These are phyloP conservation scores for Drosophila erecta DNA, from an alignment of 1,140 invertebrate species.

Conservation along the genomic window DNA sequence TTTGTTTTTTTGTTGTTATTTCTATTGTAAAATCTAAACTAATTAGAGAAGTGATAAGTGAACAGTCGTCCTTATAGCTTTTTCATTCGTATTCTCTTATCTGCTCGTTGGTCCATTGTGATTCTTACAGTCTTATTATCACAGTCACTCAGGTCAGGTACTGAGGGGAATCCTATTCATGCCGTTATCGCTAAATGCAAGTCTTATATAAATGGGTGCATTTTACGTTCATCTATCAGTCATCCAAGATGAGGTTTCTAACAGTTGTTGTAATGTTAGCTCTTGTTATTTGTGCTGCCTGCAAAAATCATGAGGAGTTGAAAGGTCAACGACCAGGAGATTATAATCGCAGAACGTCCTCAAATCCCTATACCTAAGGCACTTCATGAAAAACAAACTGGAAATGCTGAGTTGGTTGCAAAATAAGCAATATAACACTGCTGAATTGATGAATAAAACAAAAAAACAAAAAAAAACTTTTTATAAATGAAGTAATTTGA, in stretches of 20 bases:
- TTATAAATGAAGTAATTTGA: neutral
- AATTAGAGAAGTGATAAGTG: no score
- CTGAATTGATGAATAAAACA: neutral
- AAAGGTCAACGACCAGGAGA: constrained; percentile 20
- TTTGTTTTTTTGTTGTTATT: no score
- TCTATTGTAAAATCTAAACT: no score
- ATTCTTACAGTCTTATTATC: neutral
- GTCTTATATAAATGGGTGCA: neutral
- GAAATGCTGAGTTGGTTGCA: neutral
- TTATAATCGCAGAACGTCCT: constrained; percentile 14
- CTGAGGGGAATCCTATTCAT: neutral
- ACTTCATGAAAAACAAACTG: neutral
- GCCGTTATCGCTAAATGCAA: neutral
- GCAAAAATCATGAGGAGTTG: constrained; percentile 40
- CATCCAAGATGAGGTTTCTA: constrained; percentile 47
- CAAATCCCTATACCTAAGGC: neutral
- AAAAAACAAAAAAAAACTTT: neutral
- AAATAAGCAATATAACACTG: no score
- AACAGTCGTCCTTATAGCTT: neutral
- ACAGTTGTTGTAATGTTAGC: constrained; percentile 28
- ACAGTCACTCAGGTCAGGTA: neutral
- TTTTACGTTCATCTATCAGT: neutral
- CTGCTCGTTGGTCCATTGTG: neutral
- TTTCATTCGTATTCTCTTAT: neutral
- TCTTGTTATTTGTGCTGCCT: constrained; percentile 31